Conservation (phyloP, 2,888 invertebrate species). For the Philopedon plagiatum region DNA sequence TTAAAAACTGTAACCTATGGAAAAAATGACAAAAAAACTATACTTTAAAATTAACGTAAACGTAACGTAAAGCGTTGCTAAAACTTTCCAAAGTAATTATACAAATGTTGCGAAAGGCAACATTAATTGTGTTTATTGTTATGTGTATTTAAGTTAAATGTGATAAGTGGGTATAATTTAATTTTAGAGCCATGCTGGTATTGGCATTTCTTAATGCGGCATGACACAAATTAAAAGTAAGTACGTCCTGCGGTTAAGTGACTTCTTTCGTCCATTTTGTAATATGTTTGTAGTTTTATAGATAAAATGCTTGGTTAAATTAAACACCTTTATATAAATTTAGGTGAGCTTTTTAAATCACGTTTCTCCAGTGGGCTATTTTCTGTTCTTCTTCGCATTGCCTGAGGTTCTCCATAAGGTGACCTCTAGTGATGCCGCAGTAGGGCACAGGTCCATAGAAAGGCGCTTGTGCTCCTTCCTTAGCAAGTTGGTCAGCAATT, state of each 20-base stretch:
- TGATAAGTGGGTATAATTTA: slow-evolving; percentile 43
- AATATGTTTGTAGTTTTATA: slow-evolving; percentile 36
- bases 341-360: too few species aligned
- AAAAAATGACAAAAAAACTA: not conserved
- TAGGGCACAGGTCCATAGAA: too few species aligned
- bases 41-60: not conserved
- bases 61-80: slow-evolving; percentile 7
- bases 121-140: slow-evolving; percentile 46
- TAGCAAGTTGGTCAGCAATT: too few species aligned
- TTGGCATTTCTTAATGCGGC: slow-evolving; percentile 44
- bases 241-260: slow-evolving; percentile 36
- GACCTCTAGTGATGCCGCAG: too few species aligned
- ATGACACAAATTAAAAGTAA: slow-evolving; percentile 40
- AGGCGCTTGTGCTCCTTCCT: too few species aligned
- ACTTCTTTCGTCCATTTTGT: slow-evolving; percentile 33
- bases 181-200: slow-evolving; percentile 43
- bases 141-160: slow-evolving; percentile 39
- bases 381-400: too few species aligned
- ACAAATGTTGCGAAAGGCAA: slow-evolving; percentile 38
- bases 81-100: slow-evolving; percentile 35
- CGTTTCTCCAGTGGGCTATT: too few species aligned
- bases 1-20: too few species aligned
- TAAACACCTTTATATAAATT: not conserved
- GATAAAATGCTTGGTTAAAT: not conserved
- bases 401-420: too few species aligned